phyloP scores from a whole-genome alignment of 2,113 vertebrate species.

The Aphyosemion australe region DNA sequence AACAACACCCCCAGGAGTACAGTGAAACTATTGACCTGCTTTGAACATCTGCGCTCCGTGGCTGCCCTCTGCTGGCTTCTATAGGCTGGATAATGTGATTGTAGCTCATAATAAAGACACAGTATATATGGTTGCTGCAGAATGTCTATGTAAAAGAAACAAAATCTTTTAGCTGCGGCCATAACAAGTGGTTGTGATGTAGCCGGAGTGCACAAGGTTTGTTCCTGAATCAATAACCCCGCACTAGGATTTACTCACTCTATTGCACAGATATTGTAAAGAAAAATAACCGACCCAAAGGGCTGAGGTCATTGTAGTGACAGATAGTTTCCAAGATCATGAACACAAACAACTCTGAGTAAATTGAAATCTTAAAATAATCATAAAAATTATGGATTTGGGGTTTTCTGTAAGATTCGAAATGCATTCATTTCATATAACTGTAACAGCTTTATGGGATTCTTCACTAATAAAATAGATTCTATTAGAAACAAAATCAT shows the following conservation, averaged over 20 bases:
- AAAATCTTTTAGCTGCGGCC: background rate
- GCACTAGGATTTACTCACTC: background rate
- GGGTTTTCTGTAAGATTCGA: too few species aligned
- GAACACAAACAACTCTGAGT: too few species aligned
- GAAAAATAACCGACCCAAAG: background rate
- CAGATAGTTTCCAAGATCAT: too few species aligned
- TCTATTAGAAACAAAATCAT: too few species aligned
- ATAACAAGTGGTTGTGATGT: background rate
- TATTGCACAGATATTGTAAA: background rate
- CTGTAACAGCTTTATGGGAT: too few species aligned
- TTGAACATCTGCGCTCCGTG: conserved; percentile 30
- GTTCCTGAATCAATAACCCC: background rate
- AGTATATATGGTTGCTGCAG: background rate
- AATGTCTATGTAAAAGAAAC: background rate
- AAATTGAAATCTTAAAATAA: too few species aligned
- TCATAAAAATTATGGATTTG: too few species aligned
- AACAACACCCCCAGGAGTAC: conserved; percentile 35
- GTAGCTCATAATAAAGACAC: background rate
- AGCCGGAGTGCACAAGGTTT: background rate
- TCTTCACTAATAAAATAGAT: too few species aligned
- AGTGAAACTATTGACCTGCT: conserved; percentile 12
- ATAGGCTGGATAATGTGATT: background rate
- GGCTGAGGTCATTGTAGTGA: conserved; percentile 4
- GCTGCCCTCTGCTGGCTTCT: conserved; percentile 67
- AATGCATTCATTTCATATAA: too few species aligned